phyloP scores from a whole-genome alignment of 2,888 invertebrate species.

The Caenorhabditis becei region DNA sequence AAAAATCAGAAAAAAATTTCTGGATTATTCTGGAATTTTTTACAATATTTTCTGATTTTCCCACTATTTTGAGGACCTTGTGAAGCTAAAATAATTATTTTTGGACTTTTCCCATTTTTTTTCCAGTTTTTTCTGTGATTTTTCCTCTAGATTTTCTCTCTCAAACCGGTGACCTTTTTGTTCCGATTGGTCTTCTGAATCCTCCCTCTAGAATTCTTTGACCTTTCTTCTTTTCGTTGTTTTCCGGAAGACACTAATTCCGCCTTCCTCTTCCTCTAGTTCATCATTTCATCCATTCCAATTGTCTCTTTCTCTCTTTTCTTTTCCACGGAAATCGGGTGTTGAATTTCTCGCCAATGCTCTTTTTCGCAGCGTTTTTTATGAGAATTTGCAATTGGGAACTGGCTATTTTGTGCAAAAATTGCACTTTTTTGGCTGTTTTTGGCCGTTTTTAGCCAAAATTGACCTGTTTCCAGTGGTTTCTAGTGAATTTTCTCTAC shows the following conservation, averaged over 20 bases:
- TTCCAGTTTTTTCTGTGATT: not conserved
- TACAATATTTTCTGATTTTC: not conserved
- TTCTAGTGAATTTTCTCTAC: too few relatives aligned
- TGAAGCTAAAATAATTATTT: not conserved
- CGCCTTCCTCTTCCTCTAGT: too few relatives aligned
- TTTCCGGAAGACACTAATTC: not conserved
- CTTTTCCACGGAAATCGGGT: slow-evolving; percentile 43
- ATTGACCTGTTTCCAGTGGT: too few relatives aligned
- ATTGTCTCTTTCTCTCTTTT: slow-evolving; percentile 1
- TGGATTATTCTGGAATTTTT: not conserved
- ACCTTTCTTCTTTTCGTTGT: not conserved
- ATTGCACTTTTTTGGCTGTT: too few relatives aligned
- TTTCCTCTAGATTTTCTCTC: not conserved
- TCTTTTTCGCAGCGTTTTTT: not conserved
- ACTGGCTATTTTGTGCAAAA: too few relatives aligned
- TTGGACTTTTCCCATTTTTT: too few relatives aligned
- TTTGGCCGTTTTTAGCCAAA: too few relatives aligned
- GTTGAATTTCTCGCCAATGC: slow-evolving; percentile 39
- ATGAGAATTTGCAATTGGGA: slow-evolving; percentile 7
- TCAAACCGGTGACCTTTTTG: too few relatives aligned
- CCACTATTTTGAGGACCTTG: not conserved
- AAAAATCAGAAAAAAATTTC: too few relatives aligned
- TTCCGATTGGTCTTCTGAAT: not conserved
- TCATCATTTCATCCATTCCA: not conserved
- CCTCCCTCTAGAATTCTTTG: not conserved